Base-by-base conservation (phyloP, 2,888 invertebrate species). In the Heliconius ismenius region DNA sequence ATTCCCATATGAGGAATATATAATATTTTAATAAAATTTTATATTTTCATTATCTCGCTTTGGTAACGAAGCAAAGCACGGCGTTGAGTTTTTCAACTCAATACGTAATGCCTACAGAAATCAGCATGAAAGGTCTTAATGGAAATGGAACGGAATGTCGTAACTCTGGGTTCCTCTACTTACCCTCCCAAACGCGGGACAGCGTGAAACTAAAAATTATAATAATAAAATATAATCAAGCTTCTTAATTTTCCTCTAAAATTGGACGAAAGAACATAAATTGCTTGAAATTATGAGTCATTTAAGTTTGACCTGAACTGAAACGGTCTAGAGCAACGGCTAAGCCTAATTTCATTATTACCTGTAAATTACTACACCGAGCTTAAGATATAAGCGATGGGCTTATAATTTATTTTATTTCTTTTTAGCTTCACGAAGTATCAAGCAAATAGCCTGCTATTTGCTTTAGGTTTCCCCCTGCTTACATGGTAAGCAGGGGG, bases 261-360 rank as follows among this genome's bases (percentile, higher is more conserved):
- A 63, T 36, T 54, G 64, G 28, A 76, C 76, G 76, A 74, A 74
- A 73, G 75, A 73, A 18, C 72, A 63, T 43, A 74, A 69, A 75
- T 62, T 54, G 43, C 64, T 67, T 67, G 18, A 39, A 67, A 67
- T 74, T 73, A 69, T 79, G 77, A 80, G 64, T 78, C 79, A 80
- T 65, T 79, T 63, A 69, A 73, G 74, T 24, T 36, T 78, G 76
- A 76, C 77, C 78, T 26, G 72, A 76, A 74, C 74, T 70, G 80
- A 78, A 80, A 79, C 77, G 75, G 76, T 68, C 24, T 79, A 75
- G 75, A 70, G 75, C 67, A 76, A 74, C 70, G 76, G 69, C 65
- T 77, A 78, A 74, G 76, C 73, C 78, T 78, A 79, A 81, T 80
- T 81, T 81, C 81, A 80, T 79, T 81, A 80, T 79, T 79, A 77